Percentiles rank a stretch among this genome's conserved stretches.
phyloP scores from a whole-genome alignment of 2,888 invertebrate species.

The Flexamia atlantica region DNA sequence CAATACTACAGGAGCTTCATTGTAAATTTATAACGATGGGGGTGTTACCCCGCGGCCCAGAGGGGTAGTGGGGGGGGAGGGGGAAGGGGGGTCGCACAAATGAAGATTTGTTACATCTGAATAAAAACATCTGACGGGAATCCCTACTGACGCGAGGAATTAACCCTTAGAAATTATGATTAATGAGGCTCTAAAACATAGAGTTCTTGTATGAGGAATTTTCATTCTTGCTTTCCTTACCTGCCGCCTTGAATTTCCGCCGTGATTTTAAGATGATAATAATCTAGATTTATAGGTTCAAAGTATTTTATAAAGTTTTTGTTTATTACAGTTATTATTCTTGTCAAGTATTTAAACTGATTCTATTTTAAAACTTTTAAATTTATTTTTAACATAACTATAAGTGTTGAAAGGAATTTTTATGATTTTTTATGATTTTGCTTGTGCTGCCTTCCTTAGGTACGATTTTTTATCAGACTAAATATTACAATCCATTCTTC shows the following conservation, averaged over 20 bases:
- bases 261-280: too few species aligned
- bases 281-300: too few species aligned
- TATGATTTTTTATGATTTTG: too few species aligned
- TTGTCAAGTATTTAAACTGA: too few species aligned
- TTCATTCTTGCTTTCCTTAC: neutral
- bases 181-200: conserved; percentile 6
- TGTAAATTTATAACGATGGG: conserved; percentile 54
- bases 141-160: conserved; percentile 1
- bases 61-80: neutral
- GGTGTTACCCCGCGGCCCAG: neutral
- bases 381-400: too few species aligned
- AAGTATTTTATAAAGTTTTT: too few species aligned
- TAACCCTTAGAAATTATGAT: conserved; percentile 25
- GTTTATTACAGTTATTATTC: too few species aligned
- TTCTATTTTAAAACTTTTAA: too few species aligned
- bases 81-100: neutral
- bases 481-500: too few species aligned
- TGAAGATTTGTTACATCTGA: conserved; percentile 36
- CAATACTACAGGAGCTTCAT: conserved; percentile 40
- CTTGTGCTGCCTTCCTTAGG: too few species aligned
- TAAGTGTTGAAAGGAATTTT: too few species aligned
- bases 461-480: too few species aligned
- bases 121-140: conserved; percentile 41
- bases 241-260: neutral
- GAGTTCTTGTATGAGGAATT: conserved; percentile 19